Conservation (phyloP, 1,140 invertebrate species). For the Zophobas morio region DNA sequence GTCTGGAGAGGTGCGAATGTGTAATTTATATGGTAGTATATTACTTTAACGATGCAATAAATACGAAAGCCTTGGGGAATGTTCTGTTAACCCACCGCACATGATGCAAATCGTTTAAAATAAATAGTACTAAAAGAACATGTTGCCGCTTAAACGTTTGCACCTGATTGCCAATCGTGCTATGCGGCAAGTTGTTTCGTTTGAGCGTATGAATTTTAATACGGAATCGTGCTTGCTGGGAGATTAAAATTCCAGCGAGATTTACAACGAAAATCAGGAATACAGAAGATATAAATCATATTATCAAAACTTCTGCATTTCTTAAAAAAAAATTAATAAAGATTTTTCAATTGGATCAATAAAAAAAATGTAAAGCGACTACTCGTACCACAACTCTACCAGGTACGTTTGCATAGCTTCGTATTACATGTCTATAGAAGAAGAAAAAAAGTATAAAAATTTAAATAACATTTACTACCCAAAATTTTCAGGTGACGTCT, state of each 20-base stretch:
- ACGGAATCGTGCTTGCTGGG: neutral
- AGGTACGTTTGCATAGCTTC: too few species aligned
- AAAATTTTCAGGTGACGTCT: too few species aligned
- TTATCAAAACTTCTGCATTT: too few species aligned
- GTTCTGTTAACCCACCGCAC: conserved; percentile 28
- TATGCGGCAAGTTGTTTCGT: neutral
- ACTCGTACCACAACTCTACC: too few species aligned
- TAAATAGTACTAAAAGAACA: conserved; percentile 31
- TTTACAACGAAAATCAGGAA: too few species aligned
- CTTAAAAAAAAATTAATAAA: too few species aligned
- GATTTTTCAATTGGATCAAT: too few species aligned
- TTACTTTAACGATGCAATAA: conserved; percentile 39
- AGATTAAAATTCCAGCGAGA: neutral
- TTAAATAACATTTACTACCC: too few species aligned
- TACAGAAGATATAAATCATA: too few species aligned
- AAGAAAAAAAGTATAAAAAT: too few species aligned
- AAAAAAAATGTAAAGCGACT: too few species aligned
- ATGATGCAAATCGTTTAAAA: conserved; percentile 29
- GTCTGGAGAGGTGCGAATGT: conserved; percentile 29
- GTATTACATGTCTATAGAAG: too few species aligned
- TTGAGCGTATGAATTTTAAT: neutral
- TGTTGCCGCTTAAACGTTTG: conserved; percentile 16
- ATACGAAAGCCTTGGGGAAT: conserved; percentile 24
- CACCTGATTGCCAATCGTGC: conserved; percentile 11
- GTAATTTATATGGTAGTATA: conserved; percentile 37